Conservation (phyloP, 1,140 invertebrate species). For the Tetragnatha versicolor region DNA sequence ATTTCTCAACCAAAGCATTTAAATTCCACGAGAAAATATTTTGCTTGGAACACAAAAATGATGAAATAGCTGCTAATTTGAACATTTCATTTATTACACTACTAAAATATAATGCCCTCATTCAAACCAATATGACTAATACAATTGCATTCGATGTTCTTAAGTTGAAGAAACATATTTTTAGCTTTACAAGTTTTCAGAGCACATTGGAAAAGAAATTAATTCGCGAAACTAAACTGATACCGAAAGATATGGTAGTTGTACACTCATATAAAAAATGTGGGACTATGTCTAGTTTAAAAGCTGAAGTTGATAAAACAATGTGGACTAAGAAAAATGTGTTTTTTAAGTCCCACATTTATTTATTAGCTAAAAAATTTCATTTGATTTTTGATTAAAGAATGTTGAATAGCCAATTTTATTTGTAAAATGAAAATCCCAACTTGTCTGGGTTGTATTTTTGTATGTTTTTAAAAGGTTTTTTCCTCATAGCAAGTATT, state of each 20-base stretch:
- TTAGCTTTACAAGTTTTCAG: not conserved
- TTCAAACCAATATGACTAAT: not conserved
- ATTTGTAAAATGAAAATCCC: no score
- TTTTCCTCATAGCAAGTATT: no score
- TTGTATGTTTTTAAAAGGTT: no score
- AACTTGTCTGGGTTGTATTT: no score
- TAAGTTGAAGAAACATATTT: not conserved
- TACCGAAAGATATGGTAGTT: not conserved
- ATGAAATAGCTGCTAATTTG: not conserved
- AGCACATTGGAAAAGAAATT: not conserved
- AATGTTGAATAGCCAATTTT: no score
- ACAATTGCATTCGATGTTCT: not conserved
- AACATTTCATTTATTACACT: not conserved
- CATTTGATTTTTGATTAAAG: no score
- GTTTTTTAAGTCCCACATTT: not conserved
- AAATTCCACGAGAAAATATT: not conserved
- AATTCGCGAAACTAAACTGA: not conserved
- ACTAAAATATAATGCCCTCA: not conserved
- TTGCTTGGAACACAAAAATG: not conserved
- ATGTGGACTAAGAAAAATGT: not conserved
- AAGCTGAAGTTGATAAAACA: not conserved
- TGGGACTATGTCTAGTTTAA: not conserved
- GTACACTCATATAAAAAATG: not conserved
- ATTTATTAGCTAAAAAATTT: not conserved
- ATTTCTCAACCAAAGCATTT: not conserved